A percentile compares a stretch with the other conserved stretches of the same genome.
Conservation (phyloP, 2,113 vertebrate species). For the Leptocoma aspasia region DNA sequence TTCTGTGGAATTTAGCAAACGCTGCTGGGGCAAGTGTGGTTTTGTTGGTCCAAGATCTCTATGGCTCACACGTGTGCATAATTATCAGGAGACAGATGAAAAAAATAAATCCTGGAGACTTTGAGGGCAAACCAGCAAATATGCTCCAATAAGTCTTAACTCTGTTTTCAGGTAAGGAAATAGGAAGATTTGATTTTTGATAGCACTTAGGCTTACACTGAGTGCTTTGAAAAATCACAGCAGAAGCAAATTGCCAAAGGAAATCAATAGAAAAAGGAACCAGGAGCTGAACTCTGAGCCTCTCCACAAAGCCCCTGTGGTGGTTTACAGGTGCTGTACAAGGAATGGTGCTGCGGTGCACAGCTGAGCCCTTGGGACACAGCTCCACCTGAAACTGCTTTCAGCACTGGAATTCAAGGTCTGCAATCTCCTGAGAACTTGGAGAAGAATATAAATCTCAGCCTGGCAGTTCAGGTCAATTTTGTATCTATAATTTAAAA, state of each 20-base stretch:
- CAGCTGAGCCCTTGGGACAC: neutral
- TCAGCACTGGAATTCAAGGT: neutral
- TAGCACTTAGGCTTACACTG: neutral
- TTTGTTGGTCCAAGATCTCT: neutral
- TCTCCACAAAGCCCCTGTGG: neutral
- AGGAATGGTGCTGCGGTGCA: neutral
- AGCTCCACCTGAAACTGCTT: neutral
- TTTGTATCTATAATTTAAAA: neutral
- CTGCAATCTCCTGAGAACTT: neutral
- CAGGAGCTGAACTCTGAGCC: neutral
- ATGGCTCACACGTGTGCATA: accelerated
- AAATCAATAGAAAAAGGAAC: neutral
- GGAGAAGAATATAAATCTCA: neutral
- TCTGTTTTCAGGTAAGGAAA: neutral
- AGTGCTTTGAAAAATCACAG: neutral
- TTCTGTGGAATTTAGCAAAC: neutral
- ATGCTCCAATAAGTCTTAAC: neutral
- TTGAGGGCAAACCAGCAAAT: neutral
- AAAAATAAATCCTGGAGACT: neutral
- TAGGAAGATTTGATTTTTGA: neutral
- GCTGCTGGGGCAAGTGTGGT: neutral
- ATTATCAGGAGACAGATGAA: neutral
- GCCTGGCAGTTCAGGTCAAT: neutral
- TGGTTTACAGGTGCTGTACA: neutral
- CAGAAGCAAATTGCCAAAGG: neutral